Evolutionary conservation across 1,140 invertebrate genomes (phyloP), one percentile per base, ranked within the genome.

Genomic region (Uloborus diversus): DNA sequence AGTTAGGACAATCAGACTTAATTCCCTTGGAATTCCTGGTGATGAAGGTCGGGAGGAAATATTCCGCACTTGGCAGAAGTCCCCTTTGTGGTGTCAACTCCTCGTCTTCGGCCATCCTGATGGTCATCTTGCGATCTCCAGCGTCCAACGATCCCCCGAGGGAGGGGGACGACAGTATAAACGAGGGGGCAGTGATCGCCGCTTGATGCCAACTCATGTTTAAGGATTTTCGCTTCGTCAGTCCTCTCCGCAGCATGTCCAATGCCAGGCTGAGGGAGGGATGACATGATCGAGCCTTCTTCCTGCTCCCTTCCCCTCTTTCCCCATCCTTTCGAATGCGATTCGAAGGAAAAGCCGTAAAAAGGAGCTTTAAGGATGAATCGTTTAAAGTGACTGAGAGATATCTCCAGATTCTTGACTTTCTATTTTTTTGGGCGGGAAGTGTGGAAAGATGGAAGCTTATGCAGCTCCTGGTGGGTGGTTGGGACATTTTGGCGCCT

Each of bases 141-240:
- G 28, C 59, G 13, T 64, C 59, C 59, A 28, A n/a, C 14, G 49
- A 35, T n/a, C 35, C 42, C 9, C 17, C 42, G 20, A 23, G 11
- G 23, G 30, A 23, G 49, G n/a, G 47, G 49, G 23, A 7, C 17
- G 23, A 28, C 3, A 17, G 30, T 4, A 17, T 25, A 27, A 62
- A 7, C 23, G 49, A 53, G 20, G 49, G 64, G 70, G 37, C 49
- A 78, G 73, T 64, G 73, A 66, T 78, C 42, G 49, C 47, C 62
- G 61, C 51, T 78, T 66, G 62, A 78, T 78, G 73, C 62, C 73
- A 66, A 78, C 73, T 78, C 73, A 78, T 78, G 73, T 78, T 78
- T 78, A 78, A 65, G 73, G 73, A 78, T 78, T 78, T 78, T 78
- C 73, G 61, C 57, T 32, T 62, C 57, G 11, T 23, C 68, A 49